Base-by-base conservation (phyloP, 1,140 invertebrate genomes). In the Gerris buenoi region DNA sequence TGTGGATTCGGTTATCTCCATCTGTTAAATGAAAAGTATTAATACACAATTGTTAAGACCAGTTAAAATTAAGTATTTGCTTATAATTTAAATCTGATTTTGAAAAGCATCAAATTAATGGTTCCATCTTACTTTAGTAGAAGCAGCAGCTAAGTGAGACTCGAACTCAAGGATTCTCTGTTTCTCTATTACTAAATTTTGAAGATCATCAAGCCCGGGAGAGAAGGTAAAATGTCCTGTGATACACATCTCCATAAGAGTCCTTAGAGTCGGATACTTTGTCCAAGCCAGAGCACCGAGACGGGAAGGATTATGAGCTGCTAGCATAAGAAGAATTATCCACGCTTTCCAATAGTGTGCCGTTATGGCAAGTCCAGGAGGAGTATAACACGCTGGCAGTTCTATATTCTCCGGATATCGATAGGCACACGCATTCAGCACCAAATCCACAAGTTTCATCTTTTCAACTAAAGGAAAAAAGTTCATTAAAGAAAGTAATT, bases 161-260 rank as follows among this genome's bases (percentile, higher is more conserved):
- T 98, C 95, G 78, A 97, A 95, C 77, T 95, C 89, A 0, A 98
- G 75, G 70, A 98, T 94, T 70, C 85, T 82, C 71, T 90, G 86
- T 70, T 88, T 87, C 77, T 95, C 92, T 13, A 89, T 72, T 5
- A 84, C 81, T 25, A 83, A 77, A 22, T 89, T 81, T 77, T 91
- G 86, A 26, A 85, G 75, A 75, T 89, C 88, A 69, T 84, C 82
- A 74, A 86, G 85, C 2, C 87, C 86, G n/a, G 88, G 88, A 22
- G 89, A 89, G 75, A 88, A 91, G 18, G 81, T 80, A 74, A 89
- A 91, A 74, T 88, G 83, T 72, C 92, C 95, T 5, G 95, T 98
- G 72, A 98, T 97, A 73, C 93, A 95, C 88, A 95, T 95, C 81
- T 98, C 94, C 83, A 97, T 97, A 58, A 98, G 81, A 68, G 86